These are phyloP conservation scores for Sebastes oblongus DNA, from an alignment of 2,797 vertebrate species.

Conservation along the genomic window DNA sequence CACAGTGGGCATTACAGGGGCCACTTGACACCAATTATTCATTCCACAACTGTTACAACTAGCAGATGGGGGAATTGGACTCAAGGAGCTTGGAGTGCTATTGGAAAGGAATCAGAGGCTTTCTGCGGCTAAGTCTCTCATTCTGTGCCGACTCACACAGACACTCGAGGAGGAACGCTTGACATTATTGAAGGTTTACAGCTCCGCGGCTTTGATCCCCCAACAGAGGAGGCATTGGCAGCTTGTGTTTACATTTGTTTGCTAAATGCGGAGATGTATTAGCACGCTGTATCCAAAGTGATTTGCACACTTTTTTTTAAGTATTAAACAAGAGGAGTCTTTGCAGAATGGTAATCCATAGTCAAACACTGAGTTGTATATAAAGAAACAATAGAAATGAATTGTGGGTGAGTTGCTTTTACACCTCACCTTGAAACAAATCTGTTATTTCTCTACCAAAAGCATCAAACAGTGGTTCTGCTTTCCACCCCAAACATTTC, in stretches of 20 bases:
- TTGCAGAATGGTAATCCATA: slow-evolving; percentile 9
- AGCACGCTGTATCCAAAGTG: background rate
- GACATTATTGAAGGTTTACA: slow-evolving; percentile 53
- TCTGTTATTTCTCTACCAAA: background rate
- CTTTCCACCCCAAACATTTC: background rate
- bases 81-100: slow-evolving; percentile 29
- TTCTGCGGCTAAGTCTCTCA: slow-evolving; percentile 41
- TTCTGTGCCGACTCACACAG: slow-evolving; percentile 30
- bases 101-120: slow-evolving; percentile 62
- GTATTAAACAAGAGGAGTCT: background rate
- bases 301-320: slow-evolving; percentile 14
- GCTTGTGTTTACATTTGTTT: slow-evolving; percentile 29
- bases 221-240: slow-evolving; percentile 16
- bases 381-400: background rate
- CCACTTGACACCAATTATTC: slow-evolving; percentile 64
- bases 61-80: slow-evolving; percentile 57
- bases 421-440: background rate
- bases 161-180: slow-evolving; percentile 32
- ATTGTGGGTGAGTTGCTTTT: background rate
- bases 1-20: slow-evolving; percentile 34
- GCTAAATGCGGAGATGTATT: slow-evolving; percentile 1
- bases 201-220: slow-evolving; percentile 27
- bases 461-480: background rate
- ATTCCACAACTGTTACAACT: slow-evolving; percentile 59
- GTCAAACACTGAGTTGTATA: background rate